Conservation (phyloP, 2,113 vertebrate genomes). For the Orcinus orca region DNA sequence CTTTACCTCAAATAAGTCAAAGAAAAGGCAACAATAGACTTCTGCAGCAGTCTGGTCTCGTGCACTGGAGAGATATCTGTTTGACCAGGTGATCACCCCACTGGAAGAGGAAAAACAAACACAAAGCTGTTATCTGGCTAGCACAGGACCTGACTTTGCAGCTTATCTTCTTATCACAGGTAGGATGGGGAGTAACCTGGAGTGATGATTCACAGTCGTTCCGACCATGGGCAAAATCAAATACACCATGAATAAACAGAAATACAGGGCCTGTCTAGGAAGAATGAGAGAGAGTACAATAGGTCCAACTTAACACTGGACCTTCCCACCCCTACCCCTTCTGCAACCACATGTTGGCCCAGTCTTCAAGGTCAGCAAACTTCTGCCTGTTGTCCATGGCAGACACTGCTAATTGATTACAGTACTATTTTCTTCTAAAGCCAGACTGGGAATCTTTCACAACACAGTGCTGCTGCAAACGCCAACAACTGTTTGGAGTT, state of each 20-base stretch:
- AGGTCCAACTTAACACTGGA: neutral
- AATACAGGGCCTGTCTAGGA: neutral
- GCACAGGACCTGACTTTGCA: neutral
- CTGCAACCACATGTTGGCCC: neutral
- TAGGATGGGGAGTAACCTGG: neutral
- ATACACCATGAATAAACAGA: neutral
- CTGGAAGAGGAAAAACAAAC: neutral
- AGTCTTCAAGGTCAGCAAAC: neutral
- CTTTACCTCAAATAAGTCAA: neutral
- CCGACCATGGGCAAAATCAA: neutral
- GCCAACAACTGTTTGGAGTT: neutral
- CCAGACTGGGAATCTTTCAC: neutral
- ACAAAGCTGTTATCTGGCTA: neutral
- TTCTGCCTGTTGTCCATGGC: neutral
- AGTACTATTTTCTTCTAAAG: conserved; percentile 4
- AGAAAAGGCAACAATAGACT: neutral
- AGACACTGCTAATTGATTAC: conserved; percentile 22
- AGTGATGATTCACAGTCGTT: neutral
- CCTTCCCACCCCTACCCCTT: neutral
- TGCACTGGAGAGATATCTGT: neutral
- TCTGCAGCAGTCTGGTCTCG: neutral
- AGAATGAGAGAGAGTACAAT: neutral
- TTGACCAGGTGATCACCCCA: neutral
- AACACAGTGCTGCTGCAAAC: neutral
- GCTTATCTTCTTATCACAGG: neutral